Conservation (phyloP, 2,888 invertebrate species). For the Hedya salicella region DNA sequence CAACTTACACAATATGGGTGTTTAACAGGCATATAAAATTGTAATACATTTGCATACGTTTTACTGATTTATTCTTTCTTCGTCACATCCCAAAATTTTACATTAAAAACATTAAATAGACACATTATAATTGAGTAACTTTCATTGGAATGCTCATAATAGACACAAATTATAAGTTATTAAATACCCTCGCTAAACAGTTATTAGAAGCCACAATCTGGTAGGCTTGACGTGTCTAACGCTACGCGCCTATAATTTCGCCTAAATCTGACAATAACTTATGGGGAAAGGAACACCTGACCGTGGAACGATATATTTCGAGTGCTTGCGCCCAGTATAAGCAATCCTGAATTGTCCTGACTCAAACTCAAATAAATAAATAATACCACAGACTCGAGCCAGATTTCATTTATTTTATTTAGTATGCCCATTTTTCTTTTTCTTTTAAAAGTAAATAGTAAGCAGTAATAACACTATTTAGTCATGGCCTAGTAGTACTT, state of each 20-base stretch:
- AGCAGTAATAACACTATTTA: conserved; percentile 13
- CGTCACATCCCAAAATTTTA: conserved; percentile 17
- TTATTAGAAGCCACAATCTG: conserved; percentile 17
- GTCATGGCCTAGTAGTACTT: conserved; percentile 26
- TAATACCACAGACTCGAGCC: neutral
- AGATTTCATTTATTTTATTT: neutral
- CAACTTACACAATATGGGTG: conserved; percentile 13
- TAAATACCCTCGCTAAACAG: conserved; percentile 18
- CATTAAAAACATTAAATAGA: conserved; percentile 32
- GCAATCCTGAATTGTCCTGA: too few relatives aligned
- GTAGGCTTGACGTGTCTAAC: conserved; percentile 8
- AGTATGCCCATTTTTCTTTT: neutral
- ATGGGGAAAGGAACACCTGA: neutral
- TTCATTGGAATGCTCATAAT: conserved; percentile 37
- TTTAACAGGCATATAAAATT: conserved; percentile 40
- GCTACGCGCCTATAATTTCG: neutral
- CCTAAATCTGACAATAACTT: neutral
- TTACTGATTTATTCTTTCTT: conserved; percentile 10
- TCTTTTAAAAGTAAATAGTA: neutral
- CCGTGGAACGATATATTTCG: neutral
- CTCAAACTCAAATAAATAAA: neutral
- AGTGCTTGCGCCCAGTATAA: too few relatives aligned
- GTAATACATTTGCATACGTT: conserved; percentile 10
- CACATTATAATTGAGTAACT: conserved; percentile 34
- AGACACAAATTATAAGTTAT: conserved; percentile 21